Percentiles rank a stretch among this genome's conserved stretches.
These are phyloP conservation scores for Myotis findleyi DNA, from an alignment of 2,797 vertebrate species.

Conservation along the genomic window DNA sequence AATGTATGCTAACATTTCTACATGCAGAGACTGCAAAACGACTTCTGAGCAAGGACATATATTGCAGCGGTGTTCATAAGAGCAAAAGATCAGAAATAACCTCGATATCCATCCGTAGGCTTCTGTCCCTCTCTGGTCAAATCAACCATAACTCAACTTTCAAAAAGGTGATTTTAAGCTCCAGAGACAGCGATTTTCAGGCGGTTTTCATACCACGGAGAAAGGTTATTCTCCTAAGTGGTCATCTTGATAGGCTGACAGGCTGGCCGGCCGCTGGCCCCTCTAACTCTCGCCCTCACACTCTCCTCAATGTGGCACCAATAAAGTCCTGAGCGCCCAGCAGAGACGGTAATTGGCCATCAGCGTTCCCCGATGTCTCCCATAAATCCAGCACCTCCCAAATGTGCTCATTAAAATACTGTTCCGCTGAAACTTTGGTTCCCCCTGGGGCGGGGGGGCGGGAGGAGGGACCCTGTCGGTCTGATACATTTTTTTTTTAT, in stretches of 20 bases:
- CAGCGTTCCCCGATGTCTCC: constrained; percentile 84
- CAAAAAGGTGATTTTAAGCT: constrained; percentile 89
- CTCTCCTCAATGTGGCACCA: constrained; percentile 84
- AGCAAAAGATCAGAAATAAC: constrained; percentile 10
- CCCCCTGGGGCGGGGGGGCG: not conserved
- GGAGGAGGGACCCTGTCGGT: constrained; percentile 55
- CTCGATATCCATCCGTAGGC: not conserved
- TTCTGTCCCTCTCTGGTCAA: not conserved
- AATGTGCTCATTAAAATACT: constrained; percentile 86
- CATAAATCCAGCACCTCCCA: constrained; percentile 86
- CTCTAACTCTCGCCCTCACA: constrained; percentile 76
- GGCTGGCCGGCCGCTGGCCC: constrained; percentile 66
- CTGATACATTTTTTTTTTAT: constrained; percentile 84
- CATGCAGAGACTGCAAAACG: not conserved
- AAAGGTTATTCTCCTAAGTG: constrained; percentile 68
- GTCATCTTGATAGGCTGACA: constrained; percentile 75
- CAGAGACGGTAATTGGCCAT: constrained; percentile 85
- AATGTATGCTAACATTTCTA: not conserved
- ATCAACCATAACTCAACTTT: constrained; percentile 94
- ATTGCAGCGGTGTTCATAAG: not conserved
- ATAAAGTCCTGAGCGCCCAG: constrained; percentile 84
- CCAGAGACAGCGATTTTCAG: constrained; percentile 90
- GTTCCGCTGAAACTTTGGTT: constrained; percentile 68
- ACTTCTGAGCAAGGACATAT: not conserved
- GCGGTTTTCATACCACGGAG: constrained; percentile 82